Percentiles rank a stretch among this genome's conserved stretches.
Evolutionary conservation across 2,888 invertebrate species (phyloP).

Genomic region (Aphodius granarius): DNA sequence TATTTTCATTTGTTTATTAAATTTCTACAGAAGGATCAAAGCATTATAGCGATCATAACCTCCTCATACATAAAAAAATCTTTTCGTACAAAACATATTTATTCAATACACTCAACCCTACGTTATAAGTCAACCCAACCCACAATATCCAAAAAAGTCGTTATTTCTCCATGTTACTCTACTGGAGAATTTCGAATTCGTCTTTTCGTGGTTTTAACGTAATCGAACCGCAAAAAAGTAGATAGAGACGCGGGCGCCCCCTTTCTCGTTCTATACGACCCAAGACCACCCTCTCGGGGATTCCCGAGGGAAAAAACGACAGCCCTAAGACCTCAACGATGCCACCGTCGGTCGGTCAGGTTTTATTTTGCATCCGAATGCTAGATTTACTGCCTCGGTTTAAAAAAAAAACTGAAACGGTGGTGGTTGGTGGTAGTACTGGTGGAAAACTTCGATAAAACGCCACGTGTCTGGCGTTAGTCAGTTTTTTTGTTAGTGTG

Average conservation of each 20-base stretch:
- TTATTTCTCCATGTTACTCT: not conserved
- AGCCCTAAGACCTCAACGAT: not conserved
- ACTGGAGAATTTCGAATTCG: not conserved
- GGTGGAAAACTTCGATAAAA: slow-evolving; percentile 10
- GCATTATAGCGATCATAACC: too few relatives aligned
- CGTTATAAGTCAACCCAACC: too few relatives aligned
- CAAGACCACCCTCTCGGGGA: not conserved
- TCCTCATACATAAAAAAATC: too few relatives aligned
- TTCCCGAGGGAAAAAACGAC: not conserved
- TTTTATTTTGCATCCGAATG: slow-evolving; percentile 15
- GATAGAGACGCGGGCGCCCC: not conserved
- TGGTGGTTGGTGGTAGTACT: too few relatives aligned
- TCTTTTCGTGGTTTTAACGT: slow-evolving; percentile 11
- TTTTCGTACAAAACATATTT: too few relatives aligned
- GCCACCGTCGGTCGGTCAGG: slow-evolving; percentile 1
- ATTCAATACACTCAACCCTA: too few relatives aligned
- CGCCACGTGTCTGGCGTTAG: not conserved
- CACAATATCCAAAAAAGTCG: too few relatives aligned
- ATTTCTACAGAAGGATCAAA: too few relatives aligned
- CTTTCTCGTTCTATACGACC: not conserved
- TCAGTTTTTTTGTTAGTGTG: not conserved
- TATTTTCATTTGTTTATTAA: too few relatives aligned
- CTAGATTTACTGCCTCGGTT: slow-evolving; percentile 13
- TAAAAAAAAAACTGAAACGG: slow-evolving; percentile 5
- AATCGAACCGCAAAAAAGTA: not conserved